Evolutionary conservation across 2,797 vertebrate genomes (phyloP).

Genomic region (Centropyge bicolor): DNA sequence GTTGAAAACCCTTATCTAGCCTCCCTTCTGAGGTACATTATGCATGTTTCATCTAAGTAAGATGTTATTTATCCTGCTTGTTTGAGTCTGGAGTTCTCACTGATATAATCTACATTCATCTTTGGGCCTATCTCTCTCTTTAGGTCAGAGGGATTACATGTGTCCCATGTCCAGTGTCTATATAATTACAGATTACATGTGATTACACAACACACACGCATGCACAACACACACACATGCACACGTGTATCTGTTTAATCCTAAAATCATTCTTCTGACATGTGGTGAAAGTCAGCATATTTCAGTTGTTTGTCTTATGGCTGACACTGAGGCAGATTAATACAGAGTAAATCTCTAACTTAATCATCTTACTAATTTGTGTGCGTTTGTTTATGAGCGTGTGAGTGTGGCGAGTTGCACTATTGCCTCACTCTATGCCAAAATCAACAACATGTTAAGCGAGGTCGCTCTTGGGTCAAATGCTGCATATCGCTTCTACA

Average conservation of each 20-base stretch:
- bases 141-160: constrained; percentile 64
- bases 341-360: not conserved
- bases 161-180: constrained; percentile 41
- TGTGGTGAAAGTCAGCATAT: constrained; percentile 70
- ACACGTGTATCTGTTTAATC: constrained; percentile 53
- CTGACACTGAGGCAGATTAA: constrained; percentile 59
- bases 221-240: constrained; percentile 39
- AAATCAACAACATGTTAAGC: constrained; percentile 41
- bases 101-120: constrained; percentile 24
- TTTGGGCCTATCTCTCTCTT: constrained; percentile 18
- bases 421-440: not conserved
- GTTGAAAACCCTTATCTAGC: not conserved
- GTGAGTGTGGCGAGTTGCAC: constrained; percentile 14
- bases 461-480: constrained; percentile 40
- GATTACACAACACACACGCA: constrained; percentile 63
- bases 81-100: constrained; percentile 17
- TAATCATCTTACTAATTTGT: constrained; percentile 46
- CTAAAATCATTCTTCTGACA: constrained; percentile 45
- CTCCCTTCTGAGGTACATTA: constrained; percentile 3
- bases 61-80: constrained; percentile 11
- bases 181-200: constrained; percentile 77
- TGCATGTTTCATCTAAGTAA: not conserved
- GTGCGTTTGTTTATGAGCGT: not conserved
- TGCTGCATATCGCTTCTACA: constrained; percentile 19
- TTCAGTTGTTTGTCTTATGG: constrained; percentile 57